Conservation (phyloP, 2,888 invertebrate genomes). For the Oligia fasciuncula region DNA sequence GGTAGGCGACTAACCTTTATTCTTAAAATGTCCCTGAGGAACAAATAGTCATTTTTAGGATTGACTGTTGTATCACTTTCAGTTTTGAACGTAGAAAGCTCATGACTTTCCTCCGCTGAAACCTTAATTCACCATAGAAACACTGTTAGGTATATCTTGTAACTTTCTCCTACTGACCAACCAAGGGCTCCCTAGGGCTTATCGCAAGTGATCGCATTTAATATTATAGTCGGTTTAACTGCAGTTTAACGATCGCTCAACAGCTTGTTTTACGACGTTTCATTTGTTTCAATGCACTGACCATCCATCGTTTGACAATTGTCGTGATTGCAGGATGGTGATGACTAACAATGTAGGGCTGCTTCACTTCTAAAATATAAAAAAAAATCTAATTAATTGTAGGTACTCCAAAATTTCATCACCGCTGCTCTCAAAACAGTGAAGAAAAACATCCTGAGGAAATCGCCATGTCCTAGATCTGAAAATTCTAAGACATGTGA, state of each 20-base stretch:
- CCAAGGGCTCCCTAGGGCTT: conserved; percentile 38
- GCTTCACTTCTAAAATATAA: conserved; percentile 3
- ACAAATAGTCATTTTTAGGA: not conserved
- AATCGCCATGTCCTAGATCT: no score
- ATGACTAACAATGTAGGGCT: conserved; percentile 66
- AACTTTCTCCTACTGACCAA: not conserved
- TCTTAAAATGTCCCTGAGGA: no score
- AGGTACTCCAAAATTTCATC: not conserved
- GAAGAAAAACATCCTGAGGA: no score
- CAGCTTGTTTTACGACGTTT: conserved; percentile 86
- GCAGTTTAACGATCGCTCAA: conserved; percentile 82
- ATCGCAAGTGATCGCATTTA: conserved; percentile 37
- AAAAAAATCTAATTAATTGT: not conserved
- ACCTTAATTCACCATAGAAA: not conserved
- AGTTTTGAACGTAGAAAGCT: not conserved
- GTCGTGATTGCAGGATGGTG: conserved; percentile 79
- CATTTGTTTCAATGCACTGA: conserved; percentile 87
- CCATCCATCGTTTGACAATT: conserved; percentile 75
- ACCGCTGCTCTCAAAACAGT: no score
- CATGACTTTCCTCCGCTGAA: not conserved
- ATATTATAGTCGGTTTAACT: conserved; percentile 70
- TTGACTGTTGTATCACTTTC: not conserved
- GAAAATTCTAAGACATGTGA: no score
- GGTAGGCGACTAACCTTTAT: no score
- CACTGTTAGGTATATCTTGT: not conserved